phyloP scores from a whole-genome alignment of 2,888 invertebrate species.

The Carterocephalus palaemon region DNA sequence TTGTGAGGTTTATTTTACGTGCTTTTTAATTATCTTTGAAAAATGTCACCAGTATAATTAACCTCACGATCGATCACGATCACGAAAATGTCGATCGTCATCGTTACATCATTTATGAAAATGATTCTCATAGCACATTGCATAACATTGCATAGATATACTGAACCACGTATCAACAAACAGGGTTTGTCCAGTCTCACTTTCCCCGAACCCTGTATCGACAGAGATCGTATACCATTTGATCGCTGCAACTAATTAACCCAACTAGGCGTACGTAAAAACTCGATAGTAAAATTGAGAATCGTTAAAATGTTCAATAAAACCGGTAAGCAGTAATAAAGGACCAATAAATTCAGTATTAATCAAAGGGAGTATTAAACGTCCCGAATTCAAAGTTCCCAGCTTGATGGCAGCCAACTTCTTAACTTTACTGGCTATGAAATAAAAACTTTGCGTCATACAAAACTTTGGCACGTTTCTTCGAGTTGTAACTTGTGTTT shows the following conservation, averaged over 20 bases:
- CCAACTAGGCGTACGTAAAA: slow-evolving; percentile 51
- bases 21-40: too few species aligned
- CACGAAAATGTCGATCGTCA: too few species aligned
- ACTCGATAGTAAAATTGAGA: slow-evolving; percentile 51
- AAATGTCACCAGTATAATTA: too few species aligned
- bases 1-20: too few species aligned
- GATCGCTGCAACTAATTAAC: slow-evolving; percentile 68
- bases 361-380: slow-evolving; percentile 37
- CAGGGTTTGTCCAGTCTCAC: not conserved
- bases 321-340: slow-evolving; percentile 45
- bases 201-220: slow-evolving; percentile 32
- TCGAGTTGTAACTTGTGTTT: slow-evolving; percentile 16
- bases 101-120: too few species aligned
- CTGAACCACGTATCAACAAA: slow-evolving; percentile 21
- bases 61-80: too few species aligned
- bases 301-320: slow-evolving; percentile 66
- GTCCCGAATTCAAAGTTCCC: slow-evolving; percentile 17
- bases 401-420: slow-evolving; percentile 25
- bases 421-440: slow-evolving; percentile 29
- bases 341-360: slow-evolving; percentile 58
- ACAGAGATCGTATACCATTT: slow-evolving; percentile 47
- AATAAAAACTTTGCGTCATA: slow-evolving; percentile 26
- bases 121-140: too few species aligned
- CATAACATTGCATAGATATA: too few species aligned
- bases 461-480: slow-evolving; percentile 26